phyloP scores from a whole-genome alignment of 64 coral and sea anemone genomes.

The Stylophora pistillata region DNA sequence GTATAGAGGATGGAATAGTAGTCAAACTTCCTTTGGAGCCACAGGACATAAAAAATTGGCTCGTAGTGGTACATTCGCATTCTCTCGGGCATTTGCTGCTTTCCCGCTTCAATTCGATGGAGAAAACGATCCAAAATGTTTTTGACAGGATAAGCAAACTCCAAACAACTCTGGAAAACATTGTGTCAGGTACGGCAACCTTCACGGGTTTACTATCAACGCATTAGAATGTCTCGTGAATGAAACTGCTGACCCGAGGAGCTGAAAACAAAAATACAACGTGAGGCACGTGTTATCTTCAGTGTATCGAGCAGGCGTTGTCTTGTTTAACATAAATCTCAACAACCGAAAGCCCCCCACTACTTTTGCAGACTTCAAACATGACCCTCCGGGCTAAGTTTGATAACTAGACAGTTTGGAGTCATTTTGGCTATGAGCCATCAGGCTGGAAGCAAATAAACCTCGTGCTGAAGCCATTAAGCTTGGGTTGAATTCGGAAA shows the following conservation, averaged over 20 bases:
- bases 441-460: background rate
- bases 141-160: conserved; percentile 17
- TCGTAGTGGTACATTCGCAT: conserved; percentile 29
- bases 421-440: background rate
- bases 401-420: conserved; percentile 7
- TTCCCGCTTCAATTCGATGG: background rate
- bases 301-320: conserved; percentile 12
- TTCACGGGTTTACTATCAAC: background rate
- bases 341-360: background rate
- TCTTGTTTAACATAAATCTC: background rate
- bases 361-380: conserved; percentile 1
- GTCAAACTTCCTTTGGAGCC: conserved; percentile 30
- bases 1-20: conserved; percentile 61
- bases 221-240: background rate
- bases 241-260: background rate
- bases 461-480: background rate
- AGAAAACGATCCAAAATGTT: background rate
- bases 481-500: background rate
- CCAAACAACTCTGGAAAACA: background rate
- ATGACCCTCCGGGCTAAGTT: background rate
- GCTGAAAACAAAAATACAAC: conserved; percentile 7
- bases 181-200: background rate
- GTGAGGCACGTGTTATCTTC: conserved; percentile 17
- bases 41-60: conserved; percentile 34
- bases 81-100: conserved; percentile 13